Conservation (phyloP, 1,140 invertebrate species). For the Drosophila aff. region DNA sequence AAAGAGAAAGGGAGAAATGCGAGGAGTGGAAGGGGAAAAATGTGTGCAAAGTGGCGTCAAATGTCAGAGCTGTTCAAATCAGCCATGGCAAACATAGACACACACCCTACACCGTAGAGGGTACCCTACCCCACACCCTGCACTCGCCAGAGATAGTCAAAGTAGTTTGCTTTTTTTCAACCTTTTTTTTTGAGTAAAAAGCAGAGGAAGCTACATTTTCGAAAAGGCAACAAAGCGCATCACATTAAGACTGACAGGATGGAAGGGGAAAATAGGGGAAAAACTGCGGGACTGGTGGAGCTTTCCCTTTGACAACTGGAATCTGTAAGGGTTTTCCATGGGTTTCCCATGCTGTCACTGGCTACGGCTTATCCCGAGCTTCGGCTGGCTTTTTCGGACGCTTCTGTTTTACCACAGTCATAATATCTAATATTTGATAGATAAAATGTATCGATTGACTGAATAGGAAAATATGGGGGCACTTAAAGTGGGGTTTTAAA, state of each 20-base stretch:
- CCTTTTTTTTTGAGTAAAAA: constrained; percentile 20
- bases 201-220: constrained; percentile 62
- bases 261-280: constrained; percentile 17
- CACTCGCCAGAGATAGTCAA: constrained; percentile 17
- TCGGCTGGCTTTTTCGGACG: background rate
- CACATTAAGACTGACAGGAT: constrained; percentile 67
- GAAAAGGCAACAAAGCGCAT: constrained; percentile 77
- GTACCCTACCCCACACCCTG: background rate
- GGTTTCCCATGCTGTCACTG: constrained; percentile 11
- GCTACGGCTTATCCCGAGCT: constrained; percentile 18
- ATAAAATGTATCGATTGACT: constrained; percentile 1
- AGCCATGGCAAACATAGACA: constrained; percentile 57
- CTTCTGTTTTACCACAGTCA: constrained; percentile 5
- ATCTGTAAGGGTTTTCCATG: constrained; percentile 17
- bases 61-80: constrained; percentile 78
- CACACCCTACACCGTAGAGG: background rate
- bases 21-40: constrained; percentile 22
- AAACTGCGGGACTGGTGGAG: constrained; percentile 3
- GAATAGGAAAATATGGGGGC: background rate
- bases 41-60: constrained; percentile 74
- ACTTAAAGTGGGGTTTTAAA: background rate
- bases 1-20: background rate
- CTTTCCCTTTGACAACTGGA: constrained; percentile 31
- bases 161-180: constrained; percentile 24
- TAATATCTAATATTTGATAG: constrained; percentile 28